These are phyloP conservation scores for Aelia acuminata DNA, from an alignment of 2,888 invertebrate species.

Conservation along the genomic window DNA sequence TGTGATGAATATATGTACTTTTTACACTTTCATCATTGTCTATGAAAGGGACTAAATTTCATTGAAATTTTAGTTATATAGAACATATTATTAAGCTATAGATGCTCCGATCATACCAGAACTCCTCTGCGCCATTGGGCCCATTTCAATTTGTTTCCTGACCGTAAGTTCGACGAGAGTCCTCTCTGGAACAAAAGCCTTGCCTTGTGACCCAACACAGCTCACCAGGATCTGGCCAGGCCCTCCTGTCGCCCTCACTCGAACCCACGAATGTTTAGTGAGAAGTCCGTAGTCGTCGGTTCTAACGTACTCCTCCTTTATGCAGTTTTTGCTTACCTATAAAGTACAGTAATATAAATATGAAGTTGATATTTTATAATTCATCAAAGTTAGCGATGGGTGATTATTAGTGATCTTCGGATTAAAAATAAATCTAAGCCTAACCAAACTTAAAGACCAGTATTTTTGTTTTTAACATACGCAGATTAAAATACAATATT, in stretches of 20 bases:
- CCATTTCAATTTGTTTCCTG: not conserved
- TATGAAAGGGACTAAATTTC: too few species aligned
- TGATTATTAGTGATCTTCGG: too few species aligned
- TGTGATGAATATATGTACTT: too few species aligned
- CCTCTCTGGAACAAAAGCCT: not conserved
- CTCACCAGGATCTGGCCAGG: conserved; percentile 54
- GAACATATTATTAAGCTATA: not conserved
- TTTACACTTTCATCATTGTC: too few species aligned
- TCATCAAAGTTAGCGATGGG: too few species aligned
- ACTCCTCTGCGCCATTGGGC: not conserved
- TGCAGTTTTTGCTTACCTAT: not conserved
- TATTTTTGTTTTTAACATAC: too few species aligned
- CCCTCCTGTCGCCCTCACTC: not conserved
- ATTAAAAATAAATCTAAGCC: too few species aligned
- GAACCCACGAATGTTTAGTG: conserved; percentile 13
- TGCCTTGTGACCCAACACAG: conserved; percentile 37
- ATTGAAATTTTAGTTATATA: too few species aligned
- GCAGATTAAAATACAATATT: too few species aligned
- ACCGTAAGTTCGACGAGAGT: not conserved
- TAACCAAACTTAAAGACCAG: too few species aligned
- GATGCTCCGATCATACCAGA: not conserved
- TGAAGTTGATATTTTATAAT: too few species aligned
- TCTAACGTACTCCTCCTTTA: not conserved
- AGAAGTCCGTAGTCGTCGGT: conserved; percentile 11
- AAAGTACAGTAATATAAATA: too few species aligned